phyloP scores from a whole-genome alignment of 2,113 vertebrate genomes.

The Scalopus aquaticus region DNA sequence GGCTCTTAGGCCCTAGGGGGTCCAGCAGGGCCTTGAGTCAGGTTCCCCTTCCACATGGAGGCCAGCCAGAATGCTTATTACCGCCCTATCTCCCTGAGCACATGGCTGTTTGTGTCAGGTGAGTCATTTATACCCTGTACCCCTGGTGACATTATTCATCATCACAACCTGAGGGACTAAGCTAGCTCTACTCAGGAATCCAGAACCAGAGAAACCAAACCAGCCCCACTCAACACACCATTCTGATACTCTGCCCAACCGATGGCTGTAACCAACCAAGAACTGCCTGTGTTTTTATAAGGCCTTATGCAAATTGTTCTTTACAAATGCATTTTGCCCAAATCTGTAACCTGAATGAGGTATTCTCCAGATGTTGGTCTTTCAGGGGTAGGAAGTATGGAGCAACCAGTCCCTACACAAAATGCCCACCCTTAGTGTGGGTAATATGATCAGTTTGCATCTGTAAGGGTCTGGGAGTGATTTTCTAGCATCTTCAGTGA shows the following conservation, averaged over 20 bases:
- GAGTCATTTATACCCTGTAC: neutral
- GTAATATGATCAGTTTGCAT: neutral
- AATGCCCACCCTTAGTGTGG: neutral
- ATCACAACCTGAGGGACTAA: neutral
- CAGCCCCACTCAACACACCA: fast-evolving
- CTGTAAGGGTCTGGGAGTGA: neutral
- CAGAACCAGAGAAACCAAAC: neutral
- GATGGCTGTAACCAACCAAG: neutral
- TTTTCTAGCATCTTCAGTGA: neutral
- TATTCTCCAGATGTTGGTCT: neutral
- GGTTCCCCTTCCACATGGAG: neutral
- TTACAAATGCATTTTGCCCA: neutral
- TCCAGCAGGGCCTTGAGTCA: neutral
- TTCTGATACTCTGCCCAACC: neutral
- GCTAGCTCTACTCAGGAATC: neutral
- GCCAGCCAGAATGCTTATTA: neutral
- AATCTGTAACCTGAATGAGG: neutral
- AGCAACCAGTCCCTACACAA: neutral
- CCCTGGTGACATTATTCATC: neutral
- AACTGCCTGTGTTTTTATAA: neutral
- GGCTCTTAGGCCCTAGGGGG: neutral
- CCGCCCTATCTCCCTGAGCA: neutral
- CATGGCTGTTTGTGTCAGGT: neutral
- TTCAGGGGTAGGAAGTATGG: conserved; percentile 2
- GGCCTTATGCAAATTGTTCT: neutral